Evolutionary conservation across 2,113 vertebrate species (phyloP).

Genomic region (Sigmodon hispidus): DNA sequence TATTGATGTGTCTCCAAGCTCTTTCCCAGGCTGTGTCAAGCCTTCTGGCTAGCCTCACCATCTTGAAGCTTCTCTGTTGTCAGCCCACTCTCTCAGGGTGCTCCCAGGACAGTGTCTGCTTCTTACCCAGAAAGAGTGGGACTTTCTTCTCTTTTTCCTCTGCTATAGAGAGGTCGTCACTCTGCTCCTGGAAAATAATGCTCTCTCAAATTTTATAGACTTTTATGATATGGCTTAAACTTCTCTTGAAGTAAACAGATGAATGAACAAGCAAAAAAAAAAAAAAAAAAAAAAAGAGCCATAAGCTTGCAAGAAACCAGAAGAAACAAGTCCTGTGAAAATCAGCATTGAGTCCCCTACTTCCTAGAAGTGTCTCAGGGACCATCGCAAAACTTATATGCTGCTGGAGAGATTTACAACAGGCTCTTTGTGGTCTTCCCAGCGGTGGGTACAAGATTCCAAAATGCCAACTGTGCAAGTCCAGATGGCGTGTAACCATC

Average conservation of each 20-base stretch:
- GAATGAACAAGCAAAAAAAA: neutral
- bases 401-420: neutral
- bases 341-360: neutral
- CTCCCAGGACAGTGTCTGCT: neutral
- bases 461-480: neutral
- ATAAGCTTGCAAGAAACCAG: neutral
- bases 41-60: neutral
- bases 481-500: neutral
- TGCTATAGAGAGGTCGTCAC: neutral
- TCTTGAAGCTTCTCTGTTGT: neutral
- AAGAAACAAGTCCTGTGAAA: neutral
- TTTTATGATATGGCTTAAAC: neutral
- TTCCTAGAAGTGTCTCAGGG: neutral
- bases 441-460: neutral
- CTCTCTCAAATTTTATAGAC: neutral
- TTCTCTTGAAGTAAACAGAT: slow-evolving; percentile 15
- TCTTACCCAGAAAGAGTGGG: neutral
- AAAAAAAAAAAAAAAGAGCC: too few species aligned
- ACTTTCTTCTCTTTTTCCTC: neutral
- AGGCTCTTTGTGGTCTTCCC: neutral
- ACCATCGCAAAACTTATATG: neutral
- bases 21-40: neutral
- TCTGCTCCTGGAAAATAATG: neutral
- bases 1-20: neutral
- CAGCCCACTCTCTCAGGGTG: too few species aligned